Evolutionary conservation across 2,113 vertebrate species (phyloP).

Genomic region (Zapornia atra): DNA sequence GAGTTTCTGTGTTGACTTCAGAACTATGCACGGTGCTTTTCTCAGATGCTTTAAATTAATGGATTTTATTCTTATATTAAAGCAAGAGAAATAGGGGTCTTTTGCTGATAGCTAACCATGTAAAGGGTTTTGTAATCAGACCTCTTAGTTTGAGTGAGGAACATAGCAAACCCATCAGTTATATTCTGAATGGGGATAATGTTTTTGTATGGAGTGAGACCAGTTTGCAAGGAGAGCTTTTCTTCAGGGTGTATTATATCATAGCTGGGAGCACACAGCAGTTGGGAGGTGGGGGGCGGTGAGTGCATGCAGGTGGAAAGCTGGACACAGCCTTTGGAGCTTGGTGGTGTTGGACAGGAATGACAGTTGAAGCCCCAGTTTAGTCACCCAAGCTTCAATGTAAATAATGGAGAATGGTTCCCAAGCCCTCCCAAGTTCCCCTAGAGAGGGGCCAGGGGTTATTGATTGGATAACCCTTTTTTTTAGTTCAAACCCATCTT

Average conservation of each 20-base stretch:
- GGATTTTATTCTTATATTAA: neutral
- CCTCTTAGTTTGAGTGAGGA: neutral
- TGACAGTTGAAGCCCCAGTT: neutral
- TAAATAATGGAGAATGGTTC: neutral
- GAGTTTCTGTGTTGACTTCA: neutral
- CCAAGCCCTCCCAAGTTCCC: neutral
- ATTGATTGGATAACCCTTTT: neutral
- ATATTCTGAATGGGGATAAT: neutral
- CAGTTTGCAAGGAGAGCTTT: neutral
- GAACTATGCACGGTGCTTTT: neutral
- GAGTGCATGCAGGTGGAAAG: accelerated
- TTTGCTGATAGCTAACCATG: neutral
- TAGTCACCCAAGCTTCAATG: neutral
- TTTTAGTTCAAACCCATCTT: accelerated
- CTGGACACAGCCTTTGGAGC: neutral
- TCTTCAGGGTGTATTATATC: neutral
- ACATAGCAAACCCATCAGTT: neutral
- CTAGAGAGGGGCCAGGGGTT: neutral
- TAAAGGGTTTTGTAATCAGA: neutral
- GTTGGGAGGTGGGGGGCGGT: neutral
- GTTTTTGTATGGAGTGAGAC: neutral
- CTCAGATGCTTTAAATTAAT: neutral
- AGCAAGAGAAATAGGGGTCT: neutral
- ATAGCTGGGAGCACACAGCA: neutral
- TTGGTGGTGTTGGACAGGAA: neutral